Evolutionary conservation across 2,113 vertebrate genomes (phyloP).

Genomic region (Oreamnos americanus): DNA sequence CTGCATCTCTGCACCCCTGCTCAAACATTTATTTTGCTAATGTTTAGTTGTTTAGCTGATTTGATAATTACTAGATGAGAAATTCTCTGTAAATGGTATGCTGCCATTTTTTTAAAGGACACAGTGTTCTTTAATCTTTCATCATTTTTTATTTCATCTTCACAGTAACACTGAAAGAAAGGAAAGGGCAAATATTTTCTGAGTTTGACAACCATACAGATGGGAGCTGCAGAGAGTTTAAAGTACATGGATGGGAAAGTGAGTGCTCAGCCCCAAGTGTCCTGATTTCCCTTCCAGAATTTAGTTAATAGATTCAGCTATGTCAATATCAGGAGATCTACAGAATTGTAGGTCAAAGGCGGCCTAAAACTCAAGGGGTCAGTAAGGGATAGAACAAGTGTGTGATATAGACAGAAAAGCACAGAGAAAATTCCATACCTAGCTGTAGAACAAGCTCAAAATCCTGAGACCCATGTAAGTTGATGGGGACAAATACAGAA

Average conservation of each 20-base stretch:
- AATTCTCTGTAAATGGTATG: not conserved
- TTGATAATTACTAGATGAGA: not conserved
- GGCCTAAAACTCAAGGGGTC: not conserved
- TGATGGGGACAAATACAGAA: not conserved
- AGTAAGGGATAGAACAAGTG: not conserved
- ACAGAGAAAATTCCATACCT: not conserved
- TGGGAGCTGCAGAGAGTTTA: not conserved
- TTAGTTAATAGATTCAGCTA: not conserved
- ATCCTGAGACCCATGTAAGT: not conserved
- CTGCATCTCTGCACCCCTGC: not conserved
- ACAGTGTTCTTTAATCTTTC: not conserved
- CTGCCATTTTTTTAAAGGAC: not conserved
- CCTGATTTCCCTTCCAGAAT: not conserved
- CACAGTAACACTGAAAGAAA: not conserved
- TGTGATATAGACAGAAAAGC: not conserved
- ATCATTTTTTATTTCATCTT: not conserved
- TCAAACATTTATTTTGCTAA: not conserved
- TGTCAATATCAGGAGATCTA: not conserved
- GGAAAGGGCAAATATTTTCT: not conserved
- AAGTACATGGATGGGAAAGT: not conserved
- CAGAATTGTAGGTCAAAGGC: not conserved
- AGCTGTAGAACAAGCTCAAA: not conserved
- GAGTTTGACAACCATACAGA: not conserved
- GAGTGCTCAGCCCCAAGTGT: not conserved
- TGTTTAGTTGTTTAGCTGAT: not conserved